Evolutionary conservation across 2,888 invertebrate genomes (phyloP).

Genomic region (Drosophila formosana): DNA sequence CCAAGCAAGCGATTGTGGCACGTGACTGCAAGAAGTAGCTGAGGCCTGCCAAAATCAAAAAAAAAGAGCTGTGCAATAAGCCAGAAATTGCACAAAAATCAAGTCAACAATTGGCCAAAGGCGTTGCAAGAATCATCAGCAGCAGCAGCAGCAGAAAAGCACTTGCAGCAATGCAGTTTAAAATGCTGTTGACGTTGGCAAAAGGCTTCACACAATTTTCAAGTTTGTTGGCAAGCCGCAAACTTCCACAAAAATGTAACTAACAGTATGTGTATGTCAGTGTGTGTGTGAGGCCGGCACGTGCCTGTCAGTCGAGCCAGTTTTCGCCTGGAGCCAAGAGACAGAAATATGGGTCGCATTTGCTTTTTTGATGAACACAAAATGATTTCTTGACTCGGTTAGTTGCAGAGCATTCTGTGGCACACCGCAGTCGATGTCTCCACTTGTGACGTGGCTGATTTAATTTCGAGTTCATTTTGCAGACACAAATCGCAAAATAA

Average conservation of each 20-base stretch:
- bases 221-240: constrained; percentile 65
- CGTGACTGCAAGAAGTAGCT: constrained; percentile 50
- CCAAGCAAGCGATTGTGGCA: constrained; percentile 27
- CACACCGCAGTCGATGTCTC: constrained; percentile 16
- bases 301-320: constrained; percentile 49
- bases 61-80: constrained; percentile 64
- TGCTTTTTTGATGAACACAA: constrained; percentile 59
- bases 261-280: constrained; percentile 1
- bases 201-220: constrained; percentile 52
- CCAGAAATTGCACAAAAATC: constrained; percentile 75
- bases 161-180: constrained; percentile 48
- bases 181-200: constrained; percentile 69
- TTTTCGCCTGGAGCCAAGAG: constrained; percentile 38
- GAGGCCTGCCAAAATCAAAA: constrained; percentile 38
- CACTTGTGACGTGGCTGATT: constrained; percentile 54
- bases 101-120: constrained; percentile 53
- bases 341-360: constrained; percentile 71
- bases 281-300: constrained; percentile 49
- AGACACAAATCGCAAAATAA: constrained; percentile 59
- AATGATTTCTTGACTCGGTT: constrained; percentile 53
- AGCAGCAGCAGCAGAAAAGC: constrained; percentile 1
- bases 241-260: constrained; percentile 7
- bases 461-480: constrained; percentile 71
- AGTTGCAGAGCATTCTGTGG: constrained; percentile 31
- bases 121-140: constrained; percentile 26